Evolutionary conservation across 2,888 invertebrate genomes (phyloP), one percentile per base, ranked within the genome.

Genomic region (Ophion ventricosus): DNA sequence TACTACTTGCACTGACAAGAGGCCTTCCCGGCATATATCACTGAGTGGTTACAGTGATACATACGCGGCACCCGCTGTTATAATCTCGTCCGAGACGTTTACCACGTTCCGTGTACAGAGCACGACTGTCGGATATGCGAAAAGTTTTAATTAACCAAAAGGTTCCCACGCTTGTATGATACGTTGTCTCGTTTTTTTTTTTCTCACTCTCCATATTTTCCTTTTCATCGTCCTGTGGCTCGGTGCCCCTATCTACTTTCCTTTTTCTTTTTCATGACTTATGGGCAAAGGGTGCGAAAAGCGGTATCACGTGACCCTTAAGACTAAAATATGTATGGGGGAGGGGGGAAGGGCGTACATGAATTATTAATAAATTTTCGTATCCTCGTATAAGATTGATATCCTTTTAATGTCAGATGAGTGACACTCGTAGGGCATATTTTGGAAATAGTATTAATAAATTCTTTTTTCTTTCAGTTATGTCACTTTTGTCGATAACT

Each of bases 61-160:
- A 67, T 64, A 43, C 59, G 54, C n/a, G n/a, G n/a, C 23, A 2
- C 43, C 54, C 54, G 57, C 57, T 80, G 40, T 54, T 61, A 67
- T 59, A 75, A 54, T 70, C 54, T 56, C 80, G 63, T 57, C 76
- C 76, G 63, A 76, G 64, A 72, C 70, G 43, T 70, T 43, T 70
- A 64, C 64, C 76, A 70, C 56, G 66, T 76, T 25, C 20, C 70
- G 70, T 57, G 72, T 64, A 23, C 56, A 59, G 59, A 56, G 35
- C 40, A 43, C 64, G 59, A 67, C 57, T 56, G 54, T 67, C 56
- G 74, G 72, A 79, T 75, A 85, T 79, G 69, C 67, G 78, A 79
- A 85, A 85, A 85, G 67, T 85, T 85, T 85, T 85, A 85, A 85
- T 85, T 85, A 85, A 85, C 85, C 80, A 25, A 81, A 56, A 82